Percentiles rank a stretch among this genome's conserved stretches.
These are phyloP conservation scores for Asobara japonica DNA, from an alignment of 1,140 invertebrate genomes.

Conservation along the genomic window DNA sequence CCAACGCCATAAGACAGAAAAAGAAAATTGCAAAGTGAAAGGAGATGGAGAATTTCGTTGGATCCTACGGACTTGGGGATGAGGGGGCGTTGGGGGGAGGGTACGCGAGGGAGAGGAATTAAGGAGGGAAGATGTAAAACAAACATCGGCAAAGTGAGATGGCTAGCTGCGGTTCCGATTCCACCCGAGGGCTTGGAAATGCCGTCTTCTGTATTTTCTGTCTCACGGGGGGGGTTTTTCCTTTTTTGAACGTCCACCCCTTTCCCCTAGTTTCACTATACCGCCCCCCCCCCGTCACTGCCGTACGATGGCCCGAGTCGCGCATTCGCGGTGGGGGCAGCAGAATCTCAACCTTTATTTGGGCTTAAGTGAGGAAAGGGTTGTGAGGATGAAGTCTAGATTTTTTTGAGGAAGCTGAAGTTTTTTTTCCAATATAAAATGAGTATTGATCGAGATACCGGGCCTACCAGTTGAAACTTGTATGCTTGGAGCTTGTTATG, in stretches of 20 bases:
- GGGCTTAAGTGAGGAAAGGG: constrained; percentile 63
- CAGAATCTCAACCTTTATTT: constrained; percentile 55
- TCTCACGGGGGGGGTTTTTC: background rate
- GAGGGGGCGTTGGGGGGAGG: constrained; percentile 37
- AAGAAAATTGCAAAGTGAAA: constrained; percentile 26
- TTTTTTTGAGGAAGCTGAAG: background rate
- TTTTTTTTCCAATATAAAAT: background rate
- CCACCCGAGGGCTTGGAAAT: constrained; percentile 37
- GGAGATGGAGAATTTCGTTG: constrained; percentile 4
- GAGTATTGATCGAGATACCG: background rate
- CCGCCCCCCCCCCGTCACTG: no score
- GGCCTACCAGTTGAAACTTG: no score
- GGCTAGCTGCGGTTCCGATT: constrained; percentile 34
- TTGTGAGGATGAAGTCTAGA: constrained; percentile 40
- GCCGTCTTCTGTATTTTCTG: constrained; percentile 4
- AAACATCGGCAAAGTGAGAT: constrained; percentile 37
- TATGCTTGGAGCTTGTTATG: no score
- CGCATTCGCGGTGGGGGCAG: constrained; percentile 13
- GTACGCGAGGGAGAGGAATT: constrained; percentile 39
- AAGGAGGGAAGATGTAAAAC: constrained; percentile 44
- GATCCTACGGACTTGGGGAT: constrained; percentile 36
- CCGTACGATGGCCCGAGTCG: background rate
- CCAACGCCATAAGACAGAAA: constrained; percentile 46
- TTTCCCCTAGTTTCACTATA: background rate
- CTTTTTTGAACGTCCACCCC: background rate